A percentile compares a stretch with the other conserved stretches of the same genome.
Evolutionary conservation across 2,797 vertebrate species (phyloP).

Genomic region (Enteromius radiatus): DNA sequence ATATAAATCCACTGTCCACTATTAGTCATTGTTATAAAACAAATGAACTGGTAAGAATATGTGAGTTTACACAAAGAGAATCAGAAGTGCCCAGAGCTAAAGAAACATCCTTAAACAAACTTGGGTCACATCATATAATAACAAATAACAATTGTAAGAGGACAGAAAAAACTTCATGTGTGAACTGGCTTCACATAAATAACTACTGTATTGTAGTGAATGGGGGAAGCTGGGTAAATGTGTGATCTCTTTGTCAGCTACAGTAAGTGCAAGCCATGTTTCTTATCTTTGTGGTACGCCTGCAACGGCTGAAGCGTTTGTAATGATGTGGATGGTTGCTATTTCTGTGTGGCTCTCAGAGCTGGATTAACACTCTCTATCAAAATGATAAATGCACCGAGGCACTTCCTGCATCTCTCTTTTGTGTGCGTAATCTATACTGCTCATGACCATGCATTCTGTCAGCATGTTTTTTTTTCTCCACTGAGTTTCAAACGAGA

Average conservation of each 20-base stretch:
- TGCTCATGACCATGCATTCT: constrained; percentile 48
- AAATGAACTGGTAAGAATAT: too few species aligned
- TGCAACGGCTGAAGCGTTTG: constrained; percentile 16
- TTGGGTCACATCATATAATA: not conserved
- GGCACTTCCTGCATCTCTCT: constrained; percentile 30
- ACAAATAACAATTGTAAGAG: not conserved
- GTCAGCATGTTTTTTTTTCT: constrained; percentile 45
- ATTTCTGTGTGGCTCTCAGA: constrained; percentile 34
- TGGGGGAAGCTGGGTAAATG: not conserved
- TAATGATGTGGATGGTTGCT: constrained; percentile 36
- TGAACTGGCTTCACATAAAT: not conserved
- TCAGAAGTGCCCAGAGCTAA: too few species aligned
- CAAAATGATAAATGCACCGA: constrained; percentile 46
- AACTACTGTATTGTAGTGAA: not conserved
- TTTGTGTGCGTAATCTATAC: constrained; percentile 43
- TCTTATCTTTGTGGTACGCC: not conserved
- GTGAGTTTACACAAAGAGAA: too few species aligned
- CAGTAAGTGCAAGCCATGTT: not conserved
- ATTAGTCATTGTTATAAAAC: too few species aligned
- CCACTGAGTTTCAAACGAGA: constrained; percentile 31
- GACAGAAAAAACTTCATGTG: not conserved
- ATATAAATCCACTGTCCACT: too few species aligned
- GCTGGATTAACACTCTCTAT: constrained; percentile 50
- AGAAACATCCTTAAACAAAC: not conserved
- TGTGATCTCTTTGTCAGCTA: not conserved